A percentile compares a stretch with the other conserved stretches of the same genome.
Evolutionary conservation across 2,113 vertebrate species (phyloP).

Genomic region (Geothlypis trichas): DNA sequence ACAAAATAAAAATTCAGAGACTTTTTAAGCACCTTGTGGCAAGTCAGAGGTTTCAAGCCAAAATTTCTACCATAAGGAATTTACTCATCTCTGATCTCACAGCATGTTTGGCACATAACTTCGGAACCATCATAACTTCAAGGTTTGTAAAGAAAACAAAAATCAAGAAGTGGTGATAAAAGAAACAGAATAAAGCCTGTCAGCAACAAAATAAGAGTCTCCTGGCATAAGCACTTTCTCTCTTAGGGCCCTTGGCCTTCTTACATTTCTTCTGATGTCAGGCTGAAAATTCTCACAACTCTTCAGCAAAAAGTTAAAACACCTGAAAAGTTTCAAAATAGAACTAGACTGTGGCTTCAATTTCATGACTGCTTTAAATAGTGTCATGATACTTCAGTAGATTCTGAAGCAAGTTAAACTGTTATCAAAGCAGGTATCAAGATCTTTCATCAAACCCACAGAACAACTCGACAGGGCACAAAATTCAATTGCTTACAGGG

Average conservation of each 20-base stretch:
- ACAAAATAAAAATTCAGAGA: neutral
- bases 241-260: neutral
- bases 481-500: neutral
- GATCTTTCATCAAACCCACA: neutral
- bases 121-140: neutral
- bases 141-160: neutral
- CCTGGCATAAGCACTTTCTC: neutral
- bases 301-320: neutral
- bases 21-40: neutral
- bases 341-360: neutral
- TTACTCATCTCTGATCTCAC: neutral
- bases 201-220: neutral
- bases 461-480: neutral
- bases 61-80: neutral
- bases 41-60: neutral
- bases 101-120: neutral
- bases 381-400: neutral
- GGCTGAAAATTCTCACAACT: neutral
- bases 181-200: neutral
- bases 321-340: neutral
- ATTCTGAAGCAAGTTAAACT: neutral
- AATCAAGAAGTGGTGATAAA: neutral
- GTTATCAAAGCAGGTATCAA: neutral
- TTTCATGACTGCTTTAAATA: neutral
- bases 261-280: accelerated